Percentiles rank a stretch among this genome's conserved stretches.
These are phyloP conservation scores for Ormyrus pomaceus DNA, from an alignment of 2,888 invertebrate species.

Conservation along the genomic window DNA sequence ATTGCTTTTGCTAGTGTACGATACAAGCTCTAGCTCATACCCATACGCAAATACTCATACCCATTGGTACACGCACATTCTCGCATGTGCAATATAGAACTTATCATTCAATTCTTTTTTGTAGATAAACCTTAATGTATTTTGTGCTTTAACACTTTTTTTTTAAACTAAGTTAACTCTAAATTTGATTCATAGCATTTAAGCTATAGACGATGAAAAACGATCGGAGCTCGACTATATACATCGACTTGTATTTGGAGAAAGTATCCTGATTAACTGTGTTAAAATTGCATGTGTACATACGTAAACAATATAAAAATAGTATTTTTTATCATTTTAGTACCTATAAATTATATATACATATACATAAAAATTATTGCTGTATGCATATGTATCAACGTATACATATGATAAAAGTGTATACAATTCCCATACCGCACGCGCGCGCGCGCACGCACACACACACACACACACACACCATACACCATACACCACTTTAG, in stretches of 20 bases:
- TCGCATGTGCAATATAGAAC: background rate
- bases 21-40: background rate
- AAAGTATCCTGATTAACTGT: conserved; percentile 55
- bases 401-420: background rate
- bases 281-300: conserved; percentile 61
- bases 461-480: too few relatives aligned
- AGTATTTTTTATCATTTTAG: conserved; percentile 32
- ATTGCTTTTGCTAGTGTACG: background rate
- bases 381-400: too few relatives aligned
- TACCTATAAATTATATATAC: conserved; percentile 27
- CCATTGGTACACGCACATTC: background rate
- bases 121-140: conserved; percentile 10
- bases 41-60: background rate
- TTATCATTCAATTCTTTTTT: conserved; percentile 4
- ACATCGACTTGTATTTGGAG: conserved; percentile 38
- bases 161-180: background rate
- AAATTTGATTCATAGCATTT: conserved; percentile 5
- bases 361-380: background rate
- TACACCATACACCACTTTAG: too few relatives aligned
- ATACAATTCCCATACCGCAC: conserved; percentile 41
- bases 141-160: background rate
- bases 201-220: background rate
- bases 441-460: background rate
- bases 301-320: conserved; percentile 58
- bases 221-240: conserved; percentile 23